Percentiles rank a stretch among this genome's conserved stretches.
Evolutionary conservation across 2,113 vertebrate genomes (phyloP).

Genomic region (Garra rufa): DNA sequence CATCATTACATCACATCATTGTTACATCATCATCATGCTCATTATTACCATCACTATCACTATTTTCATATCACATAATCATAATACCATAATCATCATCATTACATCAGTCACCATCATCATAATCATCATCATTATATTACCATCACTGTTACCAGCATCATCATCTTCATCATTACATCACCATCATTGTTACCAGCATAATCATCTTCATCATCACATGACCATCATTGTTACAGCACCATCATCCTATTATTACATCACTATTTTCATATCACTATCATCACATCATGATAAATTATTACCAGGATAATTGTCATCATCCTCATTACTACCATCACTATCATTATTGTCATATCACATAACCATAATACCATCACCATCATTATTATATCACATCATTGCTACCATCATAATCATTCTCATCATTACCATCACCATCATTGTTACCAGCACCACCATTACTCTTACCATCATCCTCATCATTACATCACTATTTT

Average conservation of each 20-base stretch:
- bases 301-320: background rate
- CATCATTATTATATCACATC: background rate
- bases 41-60: no score
- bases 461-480: background rate
- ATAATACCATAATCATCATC: no score
- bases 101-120: background rate
- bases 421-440: background rate
- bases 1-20: background rate
- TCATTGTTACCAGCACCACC: background rate
- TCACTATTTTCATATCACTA: no score
- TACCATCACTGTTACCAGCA: background rate
- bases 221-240: background rate
- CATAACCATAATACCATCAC: no score
- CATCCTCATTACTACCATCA: background rate
- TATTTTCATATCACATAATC: no score
- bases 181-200: background rate
- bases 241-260: no score
- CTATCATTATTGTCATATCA: background rate
- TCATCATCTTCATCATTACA: background rate
- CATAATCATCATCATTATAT: background rate
- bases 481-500: background rate
- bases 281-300: no score
- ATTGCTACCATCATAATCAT: background rate
- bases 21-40: background rate
- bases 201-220: background rate